phyloP scores from a whole-genome alignment of 2,113 vertebrate genomes.

The Tachysurus fulvidraco region DNA sequence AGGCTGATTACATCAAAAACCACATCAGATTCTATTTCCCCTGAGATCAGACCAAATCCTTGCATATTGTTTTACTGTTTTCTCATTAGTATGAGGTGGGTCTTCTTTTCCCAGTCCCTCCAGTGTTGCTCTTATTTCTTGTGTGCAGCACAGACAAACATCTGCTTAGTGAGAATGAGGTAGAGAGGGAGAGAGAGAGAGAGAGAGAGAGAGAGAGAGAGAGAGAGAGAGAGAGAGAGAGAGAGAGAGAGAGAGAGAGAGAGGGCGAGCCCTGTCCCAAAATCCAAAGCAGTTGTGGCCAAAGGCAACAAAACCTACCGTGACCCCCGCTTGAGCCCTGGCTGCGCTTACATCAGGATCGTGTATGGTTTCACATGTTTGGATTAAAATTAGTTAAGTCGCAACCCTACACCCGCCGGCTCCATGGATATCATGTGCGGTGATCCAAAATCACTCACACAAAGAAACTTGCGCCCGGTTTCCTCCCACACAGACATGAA shows the following conservation, averaged over 20 bases:
- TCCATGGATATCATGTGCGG: conserved; percentile 86
- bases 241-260: neutral
- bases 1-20: conserved; percentile 39
- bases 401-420: conserved; percentile 92
- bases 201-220: conserved; percentile 60
- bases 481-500: conserved; percentile 66
- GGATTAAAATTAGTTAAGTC: conserved; percentile 99
- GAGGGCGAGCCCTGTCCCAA: conserved; percentile 88
- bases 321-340: conserved; percentile 88
- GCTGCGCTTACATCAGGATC: conserved; percentile 94
- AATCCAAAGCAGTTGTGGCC: conserved; percentile 87
- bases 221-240: conserved; percentile 41
- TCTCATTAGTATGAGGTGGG: conserved; percentile 76
- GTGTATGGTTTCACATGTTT: conserved; percentile 98
- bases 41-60: conserved; percentile 25
- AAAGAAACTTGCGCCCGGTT: conserved; percentile 64
- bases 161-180: conserved; percentile 88
- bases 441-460: conserved; percentile 83
- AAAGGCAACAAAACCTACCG: conserved; percentile 96
- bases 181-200: conserved; percentile 52
- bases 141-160: conserved; percentile 98
- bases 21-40: conserved; percentile 30
- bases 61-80: conserved; percentile 58
- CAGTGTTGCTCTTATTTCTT: conserved; percentile 99
- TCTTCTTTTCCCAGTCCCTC: conserved; percentile 65